Percentiles rank a stretch among this genome's conserved stretches.
Conservation (phyloP, 1,140 invertebrate genomes). For the Lordiphosa mommai region DNA sequence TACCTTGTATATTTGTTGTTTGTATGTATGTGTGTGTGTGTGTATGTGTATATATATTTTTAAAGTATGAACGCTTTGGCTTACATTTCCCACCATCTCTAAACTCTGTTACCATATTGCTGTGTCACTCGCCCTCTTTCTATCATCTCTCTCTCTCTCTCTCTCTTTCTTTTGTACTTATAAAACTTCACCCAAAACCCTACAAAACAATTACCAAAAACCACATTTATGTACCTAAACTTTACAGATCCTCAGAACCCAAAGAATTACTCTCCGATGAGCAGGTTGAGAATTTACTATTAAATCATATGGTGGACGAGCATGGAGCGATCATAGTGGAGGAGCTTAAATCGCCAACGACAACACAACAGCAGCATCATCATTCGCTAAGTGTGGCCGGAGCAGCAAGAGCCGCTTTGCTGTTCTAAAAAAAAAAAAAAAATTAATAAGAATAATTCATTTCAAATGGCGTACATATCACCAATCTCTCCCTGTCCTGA, state of each 20-base stretch:
- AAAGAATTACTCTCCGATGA: slow-evolving; percentile 79
- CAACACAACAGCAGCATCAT: slow-evolving; percentile 44
- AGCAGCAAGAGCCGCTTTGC: slow-evolving; percentile 35
- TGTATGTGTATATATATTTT: neutral
- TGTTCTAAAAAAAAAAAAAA: slow-evolving; percentile 43
- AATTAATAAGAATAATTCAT: too few species aligned
- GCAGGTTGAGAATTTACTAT: slow-evolving; percentile 78
- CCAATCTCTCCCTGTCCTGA: too few species aligned
- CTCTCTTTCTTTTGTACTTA: slow-evolving; percentile 4
- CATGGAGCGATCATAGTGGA: slow-evolving; percentile 72
- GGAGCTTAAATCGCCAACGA: slow-evolving; percentile 69
- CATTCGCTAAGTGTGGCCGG: slow-evolving; percentile 49
- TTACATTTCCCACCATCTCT: neutral
- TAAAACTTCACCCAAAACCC: neutral
- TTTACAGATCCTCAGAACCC: slow-evolving; percentile 75
- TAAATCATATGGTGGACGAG: slow-evolving; percentile 73
- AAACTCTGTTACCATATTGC: neutral
- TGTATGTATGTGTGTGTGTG: too few species aligned
- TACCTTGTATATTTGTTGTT: too few species aligned
- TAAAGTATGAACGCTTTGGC: neutral
- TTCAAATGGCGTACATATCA: too few species aligned
- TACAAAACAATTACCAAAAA: slow-evolving; percentile 16
- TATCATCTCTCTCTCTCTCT: slow-evolving; percentile 3
- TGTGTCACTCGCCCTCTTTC: slow-evolving; percentile 1
- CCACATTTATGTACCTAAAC: slow-evolving; percentile 35